Evolutionary conservation across 1,140 invertebrate species (phyloP).

Genomic region (Drosophila nannoptera): DNA sequence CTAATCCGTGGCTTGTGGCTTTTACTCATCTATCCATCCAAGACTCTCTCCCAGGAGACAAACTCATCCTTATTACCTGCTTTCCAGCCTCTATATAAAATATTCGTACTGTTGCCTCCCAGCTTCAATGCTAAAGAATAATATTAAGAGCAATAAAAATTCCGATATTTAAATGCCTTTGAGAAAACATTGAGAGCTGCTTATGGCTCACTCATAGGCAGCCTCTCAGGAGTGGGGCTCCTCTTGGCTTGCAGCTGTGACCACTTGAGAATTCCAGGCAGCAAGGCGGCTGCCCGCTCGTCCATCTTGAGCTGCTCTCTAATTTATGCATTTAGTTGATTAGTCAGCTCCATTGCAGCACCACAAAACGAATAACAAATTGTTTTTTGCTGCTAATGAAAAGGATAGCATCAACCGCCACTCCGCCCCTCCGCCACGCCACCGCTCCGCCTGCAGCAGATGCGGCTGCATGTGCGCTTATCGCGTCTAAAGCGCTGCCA

Average conservation of each 20-base stretch:
- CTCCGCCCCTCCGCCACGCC: background rate
- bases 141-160: constrained; percentile 16
- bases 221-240: no score
- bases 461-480: constrained; percentile 37
- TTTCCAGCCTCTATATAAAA: no score
- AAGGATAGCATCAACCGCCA: background rate
- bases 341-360: background rate
- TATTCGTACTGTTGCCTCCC: no score
- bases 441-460: background rate
- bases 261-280: no score
- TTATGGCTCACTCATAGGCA: constrained; percentile 11
- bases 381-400: background rate
- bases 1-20: no score
- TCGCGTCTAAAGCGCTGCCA: constrained; percentile 38
- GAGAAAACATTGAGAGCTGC: constrained; percentile 43
- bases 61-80: no score
- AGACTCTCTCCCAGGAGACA: no score
- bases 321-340: background rate
- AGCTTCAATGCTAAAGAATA: no score
- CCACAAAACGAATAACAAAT: background rate
- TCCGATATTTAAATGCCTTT: background rate
- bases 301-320: no score
- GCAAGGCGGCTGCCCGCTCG: no score
- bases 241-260: no score
- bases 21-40: no score